phyloP scores from a whole-genome alignment of 2,888 invertebrate genomes.

The Nephrotoma flavescens region DNA sequence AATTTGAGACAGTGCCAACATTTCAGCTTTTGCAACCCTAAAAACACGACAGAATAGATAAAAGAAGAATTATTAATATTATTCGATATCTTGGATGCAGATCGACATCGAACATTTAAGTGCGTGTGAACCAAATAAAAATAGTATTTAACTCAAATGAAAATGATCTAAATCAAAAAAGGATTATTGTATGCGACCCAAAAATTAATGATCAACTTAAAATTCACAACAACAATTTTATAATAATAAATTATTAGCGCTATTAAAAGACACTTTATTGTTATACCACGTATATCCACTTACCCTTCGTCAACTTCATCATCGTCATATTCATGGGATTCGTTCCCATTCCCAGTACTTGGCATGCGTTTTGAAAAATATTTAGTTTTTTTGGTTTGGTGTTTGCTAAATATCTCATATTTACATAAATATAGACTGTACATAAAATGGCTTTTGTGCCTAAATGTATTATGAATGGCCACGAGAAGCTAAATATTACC shows the following conservation, averaged over 20 bases:
- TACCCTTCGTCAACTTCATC: slow-evolving; percentile 34
- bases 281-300: slow-evolving; percentile 19
- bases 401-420: neutral
- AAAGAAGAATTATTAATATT: slow-evolving; percentile 6
- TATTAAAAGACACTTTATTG: neutral
- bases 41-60: slow-evolving; percentile 18
- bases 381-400: neutral
- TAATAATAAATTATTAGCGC: neutral
- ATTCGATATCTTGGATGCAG: neutral
- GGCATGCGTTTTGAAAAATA: slow-evolving; percentile 28
- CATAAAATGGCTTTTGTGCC: neutral
- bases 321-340: slow-evolving; percentile 12
- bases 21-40: slow-evolving; percentile 42
- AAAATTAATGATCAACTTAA: neutral
- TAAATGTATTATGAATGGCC: neutral
- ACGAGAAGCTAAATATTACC: neutral
- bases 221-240: neutral
- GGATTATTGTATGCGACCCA: neutral
- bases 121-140: slow-evolving; percentile 7
- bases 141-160: neutral
- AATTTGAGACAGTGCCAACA: slow-evolving; percentile 54
- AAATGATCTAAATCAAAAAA: neutral
- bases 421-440: neutral
- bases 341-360: slow-evolving; percentile 35
- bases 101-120: neutral